Evolutionary conservation across 2,113 vertebrate genomes (phyloP).

Genomic region (Chaetura pelagica): DNA sequence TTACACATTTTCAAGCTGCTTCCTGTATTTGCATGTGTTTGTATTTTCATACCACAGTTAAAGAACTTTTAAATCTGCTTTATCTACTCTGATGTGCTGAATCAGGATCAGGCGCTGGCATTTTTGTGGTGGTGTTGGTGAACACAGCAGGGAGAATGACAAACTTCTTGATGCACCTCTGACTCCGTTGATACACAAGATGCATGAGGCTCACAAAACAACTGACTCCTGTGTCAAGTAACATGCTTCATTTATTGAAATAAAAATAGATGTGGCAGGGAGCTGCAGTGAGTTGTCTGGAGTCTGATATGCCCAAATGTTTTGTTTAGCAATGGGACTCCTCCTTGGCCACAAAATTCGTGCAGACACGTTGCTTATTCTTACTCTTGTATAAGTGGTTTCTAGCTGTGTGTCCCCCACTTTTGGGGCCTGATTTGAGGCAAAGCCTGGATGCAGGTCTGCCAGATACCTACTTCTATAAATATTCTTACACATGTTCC

Average conservation of each 20-base stretch:
- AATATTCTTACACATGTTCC: background rate
- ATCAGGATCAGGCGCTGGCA: background rate
- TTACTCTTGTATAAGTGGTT: background rate
- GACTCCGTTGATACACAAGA: background rate
- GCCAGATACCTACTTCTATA: background rate
- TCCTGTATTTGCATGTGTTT: background rate
- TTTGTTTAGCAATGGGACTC: background rate
- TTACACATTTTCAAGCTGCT: background rate
- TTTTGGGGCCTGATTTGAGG: background rate
- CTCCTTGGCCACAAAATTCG: background rate
- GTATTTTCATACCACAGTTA: background rate
- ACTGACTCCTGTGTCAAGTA: background rate
- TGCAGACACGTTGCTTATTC: background rate
- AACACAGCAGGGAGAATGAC: background rate
- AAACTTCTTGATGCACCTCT: background rate
- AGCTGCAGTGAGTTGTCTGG: background rate
- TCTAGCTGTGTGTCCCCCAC: fast-evolving
- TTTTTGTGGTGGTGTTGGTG: background rate
- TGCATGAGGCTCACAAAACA: background rate
- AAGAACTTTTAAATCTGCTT: background rate
- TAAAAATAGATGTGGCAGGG: background rate
- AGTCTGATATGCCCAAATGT: background rate
- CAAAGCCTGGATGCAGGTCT: background rate
- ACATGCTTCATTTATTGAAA: background rate
- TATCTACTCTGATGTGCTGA: background rate